Evolutionary conservation across 1,140 invertebrate genomes (phyloP), one percentile per base, ranked within the genome.

Genomic region (Globodera rostochiensis): DNA sequence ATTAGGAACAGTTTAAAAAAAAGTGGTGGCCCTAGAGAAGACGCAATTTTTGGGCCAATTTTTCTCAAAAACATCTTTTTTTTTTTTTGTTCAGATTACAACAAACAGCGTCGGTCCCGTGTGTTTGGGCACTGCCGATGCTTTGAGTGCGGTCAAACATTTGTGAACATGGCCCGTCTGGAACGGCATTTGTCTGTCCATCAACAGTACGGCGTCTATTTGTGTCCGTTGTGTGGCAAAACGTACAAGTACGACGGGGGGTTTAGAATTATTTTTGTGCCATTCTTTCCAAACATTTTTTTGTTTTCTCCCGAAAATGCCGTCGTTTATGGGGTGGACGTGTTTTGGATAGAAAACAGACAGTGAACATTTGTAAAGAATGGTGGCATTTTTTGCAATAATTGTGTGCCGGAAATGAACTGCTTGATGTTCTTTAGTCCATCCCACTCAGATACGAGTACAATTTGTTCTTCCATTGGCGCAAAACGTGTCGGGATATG

Each of bases 381-480:
- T 36, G 36, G 36, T 36, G 36, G 36, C 36, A 36, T 2, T 36
- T 36, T 36, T 36, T n/a, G n/a, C 36, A 36, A 36, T 36, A 36
- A 36, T 36, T 36, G 36, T 36, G 2, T 36, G 2, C 2, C 36
- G 1, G 36, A 36, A 36, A 3, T 36, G 36, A 3, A 36, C 36
- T 36, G 36, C 36, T 25, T n/a, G 53, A n/a, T 25, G 6, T 9
- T 73, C 21, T 73, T 21, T 25, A n/a, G 9, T 73, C 21, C 53
- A 25, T 53, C 11, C 50, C 7, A 13, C 4, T 53, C 57, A 64
- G 57, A 5, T 64, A 64, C 46, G 77, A 78, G 70, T 87, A 87
- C 69, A 87, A 87, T 83, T 73, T 88, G 9, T 88, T 88, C 84
- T 89, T 87, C 77, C 87, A 88, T 77, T 88, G 87, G 87, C 75